phyloP scores from a whole-genome alignment of 2,113 vertebrate species.

The Pangasianodon gigas region DNA sequence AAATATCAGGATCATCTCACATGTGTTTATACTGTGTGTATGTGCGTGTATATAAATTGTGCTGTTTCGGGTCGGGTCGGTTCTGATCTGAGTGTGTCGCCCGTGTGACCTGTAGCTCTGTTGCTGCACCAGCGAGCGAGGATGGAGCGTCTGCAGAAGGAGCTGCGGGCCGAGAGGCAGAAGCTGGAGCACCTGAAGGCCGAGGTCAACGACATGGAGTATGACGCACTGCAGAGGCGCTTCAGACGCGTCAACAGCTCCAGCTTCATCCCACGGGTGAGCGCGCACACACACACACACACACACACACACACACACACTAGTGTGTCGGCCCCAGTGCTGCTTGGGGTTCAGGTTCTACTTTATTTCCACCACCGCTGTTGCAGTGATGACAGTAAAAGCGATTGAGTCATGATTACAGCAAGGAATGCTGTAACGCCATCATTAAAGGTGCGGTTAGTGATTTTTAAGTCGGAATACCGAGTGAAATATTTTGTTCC shows the following conservation, averaged over 20 bases:
- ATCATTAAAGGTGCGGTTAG: not conserved
- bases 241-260: constrained; percentile 92
- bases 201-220: constrained; percentile 96
- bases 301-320: not conserved
- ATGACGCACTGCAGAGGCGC: constrained; percentile 93
- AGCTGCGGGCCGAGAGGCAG: constrained; percentile 86
- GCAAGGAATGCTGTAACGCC: not conserved
- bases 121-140: constrained; percentile 95
- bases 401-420: not conserved
- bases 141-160: constrained; percentile 96
- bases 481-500: not conserved
- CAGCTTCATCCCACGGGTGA: constrained; percentile 87
- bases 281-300: not conserved
- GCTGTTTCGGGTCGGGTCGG: not conserved
- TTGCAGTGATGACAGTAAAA: not conserved
- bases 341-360: not conserved
- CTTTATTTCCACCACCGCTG: not conserved
- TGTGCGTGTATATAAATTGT: not conserved
- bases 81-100: constrained; percentile 4
- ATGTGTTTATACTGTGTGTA: not conserved
- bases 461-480: not conserved
- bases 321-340: not conserved
- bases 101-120: constrained; percentile 77
- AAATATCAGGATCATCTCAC: not conserved
- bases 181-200: constrained; percentile 90